Evolutionary conservation across 2,797 vertebrate species (phyloP).

Genomic region (Chelonia mydas): DNA sequence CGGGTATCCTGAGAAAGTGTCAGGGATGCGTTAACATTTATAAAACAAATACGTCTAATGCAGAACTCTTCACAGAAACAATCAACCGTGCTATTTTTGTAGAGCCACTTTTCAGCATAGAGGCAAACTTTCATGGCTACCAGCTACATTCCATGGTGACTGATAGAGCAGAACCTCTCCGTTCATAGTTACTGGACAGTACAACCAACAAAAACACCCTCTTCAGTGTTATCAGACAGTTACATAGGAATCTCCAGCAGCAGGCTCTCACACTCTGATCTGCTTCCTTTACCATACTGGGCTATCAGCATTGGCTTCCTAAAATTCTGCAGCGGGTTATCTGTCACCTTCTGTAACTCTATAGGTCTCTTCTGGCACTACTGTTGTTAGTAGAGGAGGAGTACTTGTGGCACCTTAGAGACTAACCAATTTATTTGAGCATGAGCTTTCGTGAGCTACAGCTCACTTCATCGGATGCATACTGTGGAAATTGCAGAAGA

Average conservation of each 20-base stretch:
- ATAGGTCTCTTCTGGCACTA: not conserved
- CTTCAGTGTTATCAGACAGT: not conserved
- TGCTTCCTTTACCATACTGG: not conserved
- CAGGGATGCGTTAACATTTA: not conserved
- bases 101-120: not conserved
- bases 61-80: not conserved
- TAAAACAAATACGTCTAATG: not conserved
- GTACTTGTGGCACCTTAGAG: too few relatives aligned
- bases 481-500: too few relatives aligned
- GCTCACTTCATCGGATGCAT: too few relatives aligned
- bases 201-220: not conserved
- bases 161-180: not conserved
- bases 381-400: too few relatives aligned
- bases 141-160: fast-evolving
- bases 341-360: not conserved
- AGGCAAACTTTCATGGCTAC: not conserved
- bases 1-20: not conserved
- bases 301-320: not conserved
- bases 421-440: too few relatives aligned
- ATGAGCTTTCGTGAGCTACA: too few relatives aligned
- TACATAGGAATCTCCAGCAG: not conserved
- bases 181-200: not conserved
- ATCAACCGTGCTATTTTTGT: not conserved
- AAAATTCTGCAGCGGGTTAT: fast-evolving
- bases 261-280: not conserved